Percentiles rank a stretch among this genome's conserved stretches.
phyloP scores from a whole-genome alignment of 2,113 vertebrate genomes.

The Podilymbus podiceps region DNA sequence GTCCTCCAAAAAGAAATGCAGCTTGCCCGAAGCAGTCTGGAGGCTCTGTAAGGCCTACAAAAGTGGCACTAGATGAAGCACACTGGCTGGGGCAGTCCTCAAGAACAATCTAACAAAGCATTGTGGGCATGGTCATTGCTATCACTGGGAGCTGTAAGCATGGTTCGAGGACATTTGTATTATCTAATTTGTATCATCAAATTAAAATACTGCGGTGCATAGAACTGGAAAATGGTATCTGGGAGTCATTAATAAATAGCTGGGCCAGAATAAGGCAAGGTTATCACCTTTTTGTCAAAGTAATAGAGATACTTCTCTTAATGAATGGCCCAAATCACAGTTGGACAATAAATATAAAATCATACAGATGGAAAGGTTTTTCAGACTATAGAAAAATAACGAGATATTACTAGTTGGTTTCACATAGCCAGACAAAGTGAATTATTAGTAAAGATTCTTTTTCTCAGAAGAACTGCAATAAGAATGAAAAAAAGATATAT shows the following conservation, averaged over 20 bases:
- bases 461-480: constrained; percentile 11
- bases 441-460: constrained; percentile 44
- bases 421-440: neutral
- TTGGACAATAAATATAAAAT: constrained; percentile 43
- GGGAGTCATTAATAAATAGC: constrained; percentile 57
- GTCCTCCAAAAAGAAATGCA: neutral
- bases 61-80: neutral
- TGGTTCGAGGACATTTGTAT: neutral
- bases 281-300: constrained; percentile 60
- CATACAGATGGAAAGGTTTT: constrained; percentile 1
- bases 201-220: constrained; percentile 43
- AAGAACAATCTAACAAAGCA: neutral
- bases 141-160: neutral
- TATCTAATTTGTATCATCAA: constrained; percentile 45
- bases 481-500: neutral
- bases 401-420: constrained; percentile 19
- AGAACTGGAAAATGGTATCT: constrained; percentile 53
- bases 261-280: constrained; percentile 8
- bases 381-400: neutral
- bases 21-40: neutral
- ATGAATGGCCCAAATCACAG: constrained; percentile 11
- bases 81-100: neutral
- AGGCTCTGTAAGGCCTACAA: neutral
- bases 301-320: constrained; percentile 55
- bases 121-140: neutral